A percentile compares a stretch with the other conserved stretches of the same genome.
Conservation (phyloP, 2,888 invertebrate genomes). For the Himalopsyche tibetana region DNA sequence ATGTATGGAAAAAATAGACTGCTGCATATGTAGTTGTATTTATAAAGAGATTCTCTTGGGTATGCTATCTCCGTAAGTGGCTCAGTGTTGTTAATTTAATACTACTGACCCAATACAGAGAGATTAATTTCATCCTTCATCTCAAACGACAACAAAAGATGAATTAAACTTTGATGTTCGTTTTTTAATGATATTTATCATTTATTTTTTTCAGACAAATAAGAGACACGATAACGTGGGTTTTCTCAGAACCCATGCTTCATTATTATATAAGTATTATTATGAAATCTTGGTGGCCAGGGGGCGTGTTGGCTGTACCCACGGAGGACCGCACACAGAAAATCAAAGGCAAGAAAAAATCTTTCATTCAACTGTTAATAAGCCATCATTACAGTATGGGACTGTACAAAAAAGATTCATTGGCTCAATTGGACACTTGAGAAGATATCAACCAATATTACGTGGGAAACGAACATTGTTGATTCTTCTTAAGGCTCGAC, state of each 20-base stretch:
- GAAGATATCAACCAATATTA: too few relatives aligned
- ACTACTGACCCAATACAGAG: too few relatives aligned
- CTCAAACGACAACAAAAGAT: not conserved
- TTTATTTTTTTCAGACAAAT: constrained; percentile 82
- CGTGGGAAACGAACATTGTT: too few relatives aligned
- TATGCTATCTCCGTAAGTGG: not conserved
- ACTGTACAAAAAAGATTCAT: not conserved
- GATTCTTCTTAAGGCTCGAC: too few relatives aligned
- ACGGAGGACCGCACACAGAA: constrained; percentile 72
- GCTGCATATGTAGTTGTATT: too few relatives aligned
- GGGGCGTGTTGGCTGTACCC: constrained; percentile 83
- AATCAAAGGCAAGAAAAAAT: constrained; percentile 71
- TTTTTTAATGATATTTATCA: not conserved
- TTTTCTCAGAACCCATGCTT: constrained; percentile 93
- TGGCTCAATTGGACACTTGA: too few relatives aligned
- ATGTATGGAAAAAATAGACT: not conserved
- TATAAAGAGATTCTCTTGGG: too few relatives aligned
- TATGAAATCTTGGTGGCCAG: constrained; percentile 93
- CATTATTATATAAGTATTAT: constrained; percentile 90
- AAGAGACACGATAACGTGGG: constrained; percentile 89
- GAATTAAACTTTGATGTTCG: not conserved
- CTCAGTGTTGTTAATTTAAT: too few relatives aligned
- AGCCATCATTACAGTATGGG: not conserved
- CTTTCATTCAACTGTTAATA: not conserved
- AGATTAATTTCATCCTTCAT: not conserved